Evolutionary conservation across 2,888 invertebrate species (phyloP).

Genomic region (Apamea sordens): DNA sequence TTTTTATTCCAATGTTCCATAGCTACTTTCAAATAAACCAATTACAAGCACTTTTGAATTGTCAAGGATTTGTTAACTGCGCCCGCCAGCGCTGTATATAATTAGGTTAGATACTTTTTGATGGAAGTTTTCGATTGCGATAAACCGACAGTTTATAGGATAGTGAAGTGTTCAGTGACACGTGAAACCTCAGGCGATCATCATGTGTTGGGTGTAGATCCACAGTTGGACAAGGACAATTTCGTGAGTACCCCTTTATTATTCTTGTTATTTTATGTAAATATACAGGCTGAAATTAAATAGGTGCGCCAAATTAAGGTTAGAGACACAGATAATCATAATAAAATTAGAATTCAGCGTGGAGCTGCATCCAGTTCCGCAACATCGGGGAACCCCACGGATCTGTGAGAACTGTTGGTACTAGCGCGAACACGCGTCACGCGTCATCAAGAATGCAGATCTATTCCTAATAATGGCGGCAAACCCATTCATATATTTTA

Average conservation of each 20-base stretch:
- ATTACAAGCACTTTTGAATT: background rate
- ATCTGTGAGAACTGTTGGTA: background rate
- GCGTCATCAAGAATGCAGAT: background rate
- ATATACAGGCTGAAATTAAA: too few species aligned
- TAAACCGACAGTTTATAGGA: slow-evolving; percentile 1
- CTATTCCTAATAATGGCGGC: background rate
- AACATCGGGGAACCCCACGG: too few species aligned
- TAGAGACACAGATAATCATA: too few species aligned
- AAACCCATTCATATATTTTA: background rate
- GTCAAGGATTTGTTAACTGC: background rate
- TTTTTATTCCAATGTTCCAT: too few species aligned
- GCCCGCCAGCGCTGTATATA: background rate
- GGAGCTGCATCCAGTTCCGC: too few species aligned
- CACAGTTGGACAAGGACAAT: too few species aligned
- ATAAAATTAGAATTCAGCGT: too few species aligned
- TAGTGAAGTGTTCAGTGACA: background rate
- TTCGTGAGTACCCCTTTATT: background rate
- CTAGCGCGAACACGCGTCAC: background rate
- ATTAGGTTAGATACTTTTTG: slow-evolving; percentile 15
- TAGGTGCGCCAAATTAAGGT: too few species aligned
- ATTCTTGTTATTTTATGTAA: background rate
- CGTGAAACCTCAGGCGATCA: background rate
- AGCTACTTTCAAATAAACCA: too few species aligned
- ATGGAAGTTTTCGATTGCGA: background rate
- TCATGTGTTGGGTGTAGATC: background rate